A percentile compares a stretch with the other conserved stretches of the same genome.
These are phyloP conservation scores for Manis javanica DNA, from an alignment of 2,797 vertebrate genomes.

Conservation along the genomic window DNA sequence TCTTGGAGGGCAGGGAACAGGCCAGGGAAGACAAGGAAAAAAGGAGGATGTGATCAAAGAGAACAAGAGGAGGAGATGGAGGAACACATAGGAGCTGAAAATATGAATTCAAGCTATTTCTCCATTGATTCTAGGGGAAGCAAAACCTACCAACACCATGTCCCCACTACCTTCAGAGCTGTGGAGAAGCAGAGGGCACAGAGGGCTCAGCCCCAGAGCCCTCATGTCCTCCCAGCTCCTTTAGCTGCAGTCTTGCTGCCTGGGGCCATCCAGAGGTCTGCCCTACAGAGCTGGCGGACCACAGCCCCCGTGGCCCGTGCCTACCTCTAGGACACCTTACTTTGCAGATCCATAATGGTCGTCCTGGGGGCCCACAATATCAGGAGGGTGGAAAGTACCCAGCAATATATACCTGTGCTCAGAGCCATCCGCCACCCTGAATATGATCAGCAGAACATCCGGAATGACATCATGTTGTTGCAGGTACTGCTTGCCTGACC, in stretches of 20 bases:
- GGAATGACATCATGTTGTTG: constrained; percentile 88
- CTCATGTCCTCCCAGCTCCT: fast-evolving
- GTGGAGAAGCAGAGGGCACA: not conserved
- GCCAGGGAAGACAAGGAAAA: not conserved
- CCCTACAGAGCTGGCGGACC: not conserved
- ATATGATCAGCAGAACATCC: constrained; percentile 75
- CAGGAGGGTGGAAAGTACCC: constrained; percentile 72
- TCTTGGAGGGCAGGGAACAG: not conserved
- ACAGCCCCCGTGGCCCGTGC: not conserved
- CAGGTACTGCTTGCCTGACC: constrained; percentile 63
- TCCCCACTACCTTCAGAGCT: not conserved
- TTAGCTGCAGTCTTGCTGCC: too few relatives aligned
- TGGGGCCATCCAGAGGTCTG: not conserved
- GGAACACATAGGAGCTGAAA: not conserved
- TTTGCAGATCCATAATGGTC: constrained; percentile 59
- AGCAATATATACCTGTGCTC: constrained; percentile 81
- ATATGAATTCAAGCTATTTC: not conserved
- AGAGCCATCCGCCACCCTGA: constrained; percentile 80
- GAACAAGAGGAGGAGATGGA: not conserved
- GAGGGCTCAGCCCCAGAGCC: not conserved
- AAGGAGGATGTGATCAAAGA: not conserved
- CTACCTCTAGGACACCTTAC: not conserved
- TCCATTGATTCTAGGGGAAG: not conserved
- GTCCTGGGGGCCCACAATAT: constrained; percentile 86
- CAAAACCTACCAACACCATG: not conserved